A percentile compares a stretch with the other conserved stretches of the same genome.
phyloP scores from a whole-genome alignment of 2,797 vertebrate species.

The Gymnoscopelus microlampas region DNA sequence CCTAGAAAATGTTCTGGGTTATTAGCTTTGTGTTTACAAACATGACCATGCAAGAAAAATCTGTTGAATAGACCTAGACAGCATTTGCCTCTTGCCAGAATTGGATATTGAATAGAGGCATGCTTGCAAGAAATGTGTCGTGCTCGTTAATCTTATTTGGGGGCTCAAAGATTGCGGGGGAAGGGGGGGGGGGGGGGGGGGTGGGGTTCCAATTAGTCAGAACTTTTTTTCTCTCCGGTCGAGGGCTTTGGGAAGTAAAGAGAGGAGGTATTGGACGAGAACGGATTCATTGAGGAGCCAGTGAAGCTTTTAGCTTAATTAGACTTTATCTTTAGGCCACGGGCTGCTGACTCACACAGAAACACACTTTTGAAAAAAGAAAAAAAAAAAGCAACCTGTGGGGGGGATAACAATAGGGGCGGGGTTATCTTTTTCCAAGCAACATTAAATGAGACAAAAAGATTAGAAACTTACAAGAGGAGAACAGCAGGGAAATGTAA shows the following conservation, averaged over 20 bases:
- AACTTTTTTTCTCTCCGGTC: conserved; percentile 65
- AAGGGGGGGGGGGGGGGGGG: conserved; percentile 68
- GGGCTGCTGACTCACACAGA: conserved; percentile 71
- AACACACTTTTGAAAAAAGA: conserved; percentile 47
- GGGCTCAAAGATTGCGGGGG: conserved; percentile 65
- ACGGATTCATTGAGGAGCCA: conserved; percentile 75
- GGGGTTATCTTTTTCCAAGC: no score
- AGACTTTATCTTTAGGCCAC: conserved; percentile 81
- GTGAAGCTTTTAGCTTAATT: conserved; percentile 92
- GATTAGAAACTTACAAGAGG: no score
- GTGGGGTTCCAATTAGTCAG: conserved; percentile 76
- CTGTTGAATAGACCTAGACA: conserved; percentile 53
- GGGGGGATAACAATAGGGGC: conserved; percentile 55
- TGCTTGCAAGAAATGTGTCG: conserved; percentile 61
- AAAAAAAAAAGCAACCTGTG: conserved; percentile 21
- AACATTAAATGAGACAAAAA: no score
- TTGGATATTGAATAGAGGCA: conserved; percentile 59
- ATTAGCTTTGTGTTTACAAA: conserved; percentile 67
- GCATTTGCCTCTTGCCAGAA: conserved; percentile 55
- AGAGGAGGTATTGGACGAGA: conserved; percentile 76
- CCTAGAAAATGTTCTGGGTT: no score
- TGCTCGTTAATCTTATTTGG: conserved; percentile 82
- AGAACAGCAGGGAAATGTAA: no score
- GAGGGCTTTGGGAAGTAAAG: conserved; percentile 52
- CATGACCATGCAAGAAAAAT: conserved; percentile 71